Evolutionary conservation across 1,140 invertebrate genomes (phyloP).

Genomic region (Samia ricini): DNA sequence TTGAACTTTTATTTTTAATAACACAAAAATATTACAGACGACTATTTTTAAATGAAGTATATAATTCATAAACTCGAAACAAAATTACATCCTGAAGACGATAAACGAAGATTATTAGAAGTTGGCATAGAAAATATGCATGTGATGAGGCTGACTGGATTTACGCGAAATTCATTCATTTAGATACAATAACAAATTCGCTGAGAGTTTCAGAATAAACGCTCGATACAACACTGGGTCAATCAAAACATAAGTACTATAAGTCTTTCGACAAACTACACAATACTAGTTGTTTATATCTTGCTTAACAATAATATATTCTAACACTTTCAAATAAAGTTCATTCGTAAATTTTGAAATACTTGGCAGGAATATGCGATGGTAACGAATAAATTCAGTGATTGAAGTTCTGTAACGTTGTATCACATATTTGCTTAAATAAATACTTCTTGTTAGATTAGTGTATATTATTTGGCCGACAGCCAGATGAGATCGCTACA

Average conservation of each 20-base stretch:
- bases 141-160: constrained; percentile 2
- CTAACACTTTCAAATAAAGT: constrained; percentile 25
- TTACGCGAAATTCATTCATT: constrained; percentile 39
- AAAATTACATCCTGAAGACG: neutral
- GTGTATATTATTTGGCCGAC: constrained; percentile 21
- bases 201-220: constrained; percentile 44
- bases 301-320: constrained; percentile 33
- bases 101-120: neutral
- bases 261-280: constrained; percentile 39
- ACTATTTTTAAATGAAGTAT: neutral
- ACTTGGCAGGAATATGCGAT: constrained; percentile 32
- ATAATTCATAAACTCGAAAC: neutral
- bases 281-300: constrained; percentile 19
- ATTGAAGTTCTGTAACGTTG: constrained; percentile 31
- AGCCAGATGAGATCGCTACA: constrained; percentile 21
- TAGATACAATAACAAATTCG: constrained; percentile 47
- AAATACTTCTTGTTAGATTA: constrained; percentile 18
- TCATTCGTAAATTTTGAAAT: constrained; percentile 28
- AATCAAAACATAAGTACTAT: constrained; percentile 59
- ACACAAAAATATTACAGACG: neutral
- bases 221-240: constrained; percentile 51
- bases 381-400: constrained; percentile 26
- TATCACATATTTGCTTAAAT: constrained; percentile 31
- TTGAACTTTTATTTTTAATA: neutral
- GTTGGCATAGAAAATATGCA: neutral